Percentiles rank a stretch among this genome's conserved stretches.
Evolutionary conservation across 2,888 invertebrate genomes (phyloP).

Genomic region (Drosophila differens): DNA sequence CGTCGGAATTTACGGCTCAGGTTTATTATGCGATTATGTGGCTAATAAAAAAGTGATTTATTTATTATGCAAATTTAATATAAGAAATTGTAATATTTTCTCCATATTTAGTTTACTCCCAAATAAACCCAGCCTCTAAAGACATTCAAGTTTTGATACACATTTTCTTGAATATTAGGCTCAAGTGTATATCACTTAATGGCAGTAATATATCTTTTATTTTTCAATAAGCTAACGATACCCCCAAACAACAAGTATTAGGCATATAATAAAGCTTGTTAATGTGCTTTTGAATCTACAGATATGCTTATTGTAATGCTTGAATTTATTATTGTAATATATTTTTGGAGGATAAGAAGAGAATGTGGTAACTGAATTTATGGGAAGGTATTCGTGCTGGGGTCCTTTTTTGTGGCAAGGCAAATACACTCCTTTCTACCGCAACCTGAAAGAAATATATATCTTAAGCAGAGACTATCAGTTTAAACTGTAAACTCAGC

Average conservation of each 20-base stretch:
- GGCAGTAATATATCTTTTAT: neutral
- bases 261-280: neutral
- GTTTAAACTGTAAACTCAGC: neutral
- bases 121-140: neutral
- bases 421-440: neutral
- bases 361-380: slow-evolving; percentile 15
- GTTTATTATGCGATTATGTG: slow-evolving; percentile 10
- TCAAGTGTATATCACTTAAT: neutral
- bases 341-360: neutral
- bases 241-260: no score
- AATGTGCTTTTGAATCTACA: neutral
- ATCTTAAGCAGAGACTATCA: neutral
- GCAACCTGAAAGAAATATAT: neutral
- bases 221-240: neutral
- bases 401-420: neutral
- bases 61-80: slow-evolving; percentile 8
- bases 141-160: neutral
- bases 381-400: neutral
- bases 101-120: neutral
- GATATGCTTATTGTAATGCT: neutral
- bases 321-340: slow-evolving; percentile 1
- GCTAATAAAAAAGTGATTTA: slow-evolving; percentile 6
- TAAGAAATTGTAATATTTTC: neutral
- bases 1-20: slow-evolving; percentile 2
- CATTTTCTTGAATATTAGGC: neutral